phyloP scores from a whole-genome alignment of 2,888 invertebrate species.

The Polymixis flavicincta region DNA sequence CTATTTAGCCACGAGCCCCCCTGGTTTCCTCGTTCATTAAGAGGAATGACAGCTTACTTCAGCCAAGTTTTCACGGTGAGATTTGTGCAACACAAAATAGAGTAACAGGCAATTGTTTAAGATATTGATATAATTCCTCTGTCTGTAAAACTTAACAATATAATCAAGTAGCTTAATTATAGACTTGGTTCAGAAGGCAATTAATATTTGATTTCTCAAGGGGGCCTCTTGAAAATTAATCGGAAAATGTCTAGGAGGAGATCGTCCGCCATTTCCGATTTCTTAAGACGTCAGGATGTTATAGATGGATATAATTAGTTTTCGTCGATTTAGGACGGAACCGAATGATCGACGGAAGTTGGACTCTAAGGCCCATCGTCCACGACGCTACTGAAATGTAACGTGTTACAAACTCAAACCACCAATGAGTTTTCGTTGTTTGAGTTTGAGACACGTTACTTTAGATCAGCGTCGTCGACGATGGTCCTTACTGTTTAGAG shows the following conservation, averaged over 20 bases:
- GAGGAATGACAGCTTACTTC: too few species aligned
- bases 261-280: not conserved
- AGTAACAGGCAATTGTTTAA: too few species aligned
- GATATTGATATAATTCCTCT: too few species aligned
- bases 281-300: too few species aligned
- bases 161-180: not conserved
- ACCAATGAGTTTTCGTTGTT: too few species aligned
- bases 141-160: not conserved
- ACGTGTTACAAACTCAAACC: too few species aligned
- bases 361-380: not conserved
- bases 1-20: too few species aligned
- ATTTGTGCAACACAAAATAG: too few species aligned
- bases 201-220: not conserved
- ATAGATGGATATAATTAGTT: conserved; percentile 2
- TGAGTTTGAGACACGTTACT: not conserved
- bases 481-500: too few species aligned
- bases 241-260: not conserved
- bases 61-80: too few species aligned
- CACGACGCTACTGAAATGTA: not conserved
- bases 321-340: not conserved
- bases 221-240: not conserved
- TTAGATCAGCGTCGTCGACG: too few species aligned
- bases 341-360: not conserved
- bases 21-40: too few species aligned
- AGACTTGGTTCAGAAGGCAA: not conserved